These are phyloP conservation scores for Ctenopoma kingsleyae DNA, from an alignment of 2,797 vertebrate genomes.

Conservation along the genomic window DNA sequence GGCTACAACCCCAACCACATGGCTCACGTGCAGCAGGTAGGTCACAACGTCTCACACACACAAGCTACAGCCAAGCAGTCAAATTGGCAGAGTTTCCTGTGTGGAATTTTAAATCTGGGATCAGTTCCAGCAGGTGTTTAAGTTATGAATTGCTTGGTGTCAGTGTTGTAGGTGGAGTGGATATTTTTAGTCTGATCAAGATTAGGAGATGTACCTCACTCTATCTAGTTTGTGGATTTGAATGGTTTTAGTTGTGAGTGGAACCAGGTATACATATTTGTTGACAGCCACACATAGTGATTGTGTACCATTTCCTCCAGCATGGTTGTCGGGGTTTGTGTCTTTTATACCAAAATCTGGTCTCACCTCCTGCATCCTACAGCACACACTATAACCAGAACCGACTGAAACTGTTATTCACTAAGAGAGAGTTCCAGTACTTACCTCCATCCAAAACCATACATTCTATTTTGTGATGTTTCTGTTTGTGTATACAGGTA, in stretches of 20 bases:
- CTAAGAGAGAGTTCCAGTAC: too few species aligned
- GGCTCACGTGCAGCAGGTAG: slow-evolving; percentile 97
- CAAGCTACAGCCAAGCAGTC: slow-evolving; percentile 11
- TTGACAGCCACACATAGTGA: not conserved
- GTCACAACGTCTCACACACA: slow-evolving; percentile 16
- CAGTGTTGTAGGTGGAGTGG: not conserved
- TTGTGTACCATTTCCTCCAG: not conserved
- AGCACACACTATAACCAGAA: not conserved
- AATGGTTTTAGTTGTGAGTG: not conserved
- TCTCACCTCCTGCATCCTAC: not conserved
- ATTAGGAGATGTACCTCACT: not conserved
- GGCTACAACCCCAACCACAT: slow-evolving; percentile 96
- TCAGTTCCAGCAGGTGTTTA: slow-evolving; percentile 34
- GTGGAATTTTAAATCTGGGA: slow-evolving; percentile 15
- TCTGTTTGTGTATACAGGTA: too few species aligned
- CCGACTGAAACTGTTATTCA: too few species aligned
- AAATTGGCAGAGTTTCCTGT: slow-evolving; percentile 3
- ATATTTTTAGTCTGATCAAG: slow-evolving; percentile 4
- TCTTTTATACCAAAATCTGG: not conserved
- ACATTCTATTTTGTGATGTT: too few species aligned
- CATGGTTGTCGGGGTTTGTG: not conserved
- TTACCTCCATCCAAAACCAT: too few species aligned
- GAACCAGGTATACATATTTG: not conserved
- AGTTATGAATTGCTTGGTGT: slow-evolving; percentile 27
- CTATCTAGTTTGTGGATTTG: not conserved